Evolutionary conservation across 2,797 vertebrate species (phyloP), one percentile per base, ranked within the genome.

Genomic region (Lagorchestes hirsutus): DNA sequence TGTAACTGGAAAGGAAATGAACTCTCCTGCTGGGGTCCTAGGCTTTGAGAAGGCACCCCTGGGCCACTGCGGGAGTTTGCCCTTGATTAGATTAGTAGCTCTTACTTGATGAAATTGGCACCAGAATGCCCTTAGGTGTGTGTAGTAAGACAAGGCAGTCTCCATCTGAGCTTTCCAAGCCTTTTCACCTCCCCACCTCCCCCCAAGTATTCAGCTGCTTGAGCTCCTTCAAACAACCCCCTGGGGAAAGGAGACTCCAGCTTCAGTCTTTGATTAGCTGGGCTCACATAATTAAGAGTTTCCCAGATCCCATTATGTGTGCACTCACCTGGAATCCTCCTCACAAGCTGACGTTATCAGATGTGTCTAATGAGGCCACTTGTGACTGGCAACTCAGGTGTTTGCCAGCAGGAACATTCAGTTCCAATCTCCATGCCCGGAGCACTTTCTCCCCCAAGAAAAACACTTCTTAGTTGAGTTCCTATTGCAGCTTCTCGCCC

Each of bases 371-470:
- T 31, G 55, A 91, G 62, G 91, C 34, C 57, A 94, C 96, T 55
- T 93, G 46, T 31, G 57, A 92, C 62, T 58, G 62, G 74, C 59
- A 67, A 67, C 92, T 92, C 91, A 93, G 94, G 92, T 40, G 27
- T 18, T 55, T 31, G 90, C 90, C 52, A 91, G 52, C 27, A 90
- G 92, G 54, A 56, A 22, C 29, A 46, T 27, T 50, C 22, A 12
- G 74, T 46, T 87, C 74, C 74, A 27, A 50, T 50, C 74, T 87
- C 74, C 74, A 27, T 27, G 74, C n/a, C n/a, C 4, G 40, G 22
- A 50, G 40, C 74, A 87, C 40, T 50, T 6, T 40, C 22, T 16
- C 22, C 22, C 67, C 16, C 62, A 67, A 74, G 18, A 67, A 67
- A n/a, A 74, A 40, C 16, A 74, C 67, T 74, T 40, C n/a, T 59